Evolutionary conservation across 2,888 invertebrate genomes (phyloP), one percentile per base, ranked within the genome.

Genomic region (Priocnemis perturbator): DNA sequence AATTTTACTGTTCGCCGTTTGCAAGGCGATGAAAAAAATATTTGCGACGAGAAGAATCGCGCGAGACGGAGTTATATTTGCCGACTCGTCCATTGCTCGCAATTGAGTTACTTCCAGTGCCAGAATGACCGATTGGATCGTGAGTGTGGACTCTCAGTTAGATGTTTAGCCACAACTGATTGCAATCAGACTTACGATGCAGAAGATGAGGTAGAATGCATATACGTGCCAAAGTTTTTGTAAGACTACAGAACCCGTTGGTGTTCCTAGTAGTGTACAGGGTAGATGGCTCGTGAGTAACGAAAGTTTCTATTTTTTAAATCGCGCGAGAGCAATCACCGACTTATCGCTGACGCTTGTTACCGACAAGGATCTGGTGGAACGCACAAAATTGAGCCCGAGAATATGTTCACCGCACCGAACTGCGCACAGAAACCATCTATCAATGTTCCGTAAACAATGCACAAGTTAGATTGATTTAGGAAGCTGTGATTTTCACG

Each of bases 171-270:
- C 4, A 55, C 15, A 21, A 20, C 21, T 26, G 55, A 26, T 55
- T 55, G 20, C 55, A 55, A 21, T 55, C 55, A 23, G 7, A n/a
- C 23, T 17, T 23, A 9, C 55, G 55, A 11, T 50, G 19, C 50
- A 50, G 50, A 14, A 58, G 45, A n/a, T 15, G 20, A 52, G 62
- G 63, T 50, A 56, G 37, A 63, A 26, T 23, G 52, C 60, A 21
- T 52, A 21, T 52, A 64, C 59, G 76, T 79, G 81, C 76, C 81
- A 79, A 79, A 80, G 65, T 71, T 37, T 72, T 56, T 78, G 64
- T 65, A 67, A 70, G 55, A 62, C 52, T 47, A 30, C 30, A 47
- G 26, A 61, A 44, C 17, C 58, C 57, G n/a, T 23, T 66, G 67
- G 71, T 60, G 73, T 71, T 78, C 73, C 76, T 76, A 70, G 23